Conservation (phyloP, 2,888 invertebrate genomes). For the Doris montereyensis region DNA sequence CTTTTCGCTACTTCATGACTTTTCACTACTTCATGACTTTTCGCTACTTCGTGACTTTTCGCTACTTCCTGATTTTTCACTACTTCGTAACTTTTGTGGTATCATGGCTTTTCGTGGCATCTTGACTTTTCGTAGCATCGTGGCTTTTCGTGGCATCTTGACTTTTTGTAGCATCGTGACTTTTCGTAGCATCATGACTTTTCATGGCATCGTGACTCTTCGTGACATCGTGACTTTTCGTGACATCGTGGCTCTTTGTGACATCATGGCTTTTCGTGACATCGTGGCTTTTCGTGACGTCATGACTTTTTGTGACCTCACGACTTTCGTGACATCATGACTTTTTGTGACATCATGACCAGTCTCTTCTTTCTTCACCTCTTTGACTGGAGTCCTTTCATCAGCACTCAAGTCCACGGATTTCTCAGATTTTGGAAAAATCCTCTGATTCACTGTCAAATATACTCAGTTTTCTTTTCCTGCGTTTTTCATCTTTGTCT, state of each 20-base stretch:
- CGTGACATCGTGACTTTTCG: neutral
- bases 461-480: constrained; percentile 10
- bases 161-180: neutral
- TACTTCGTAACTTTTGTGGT: too few relatives aligned
- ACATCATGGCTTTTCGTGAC: neutral
- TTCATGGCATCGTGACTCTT: neutral
- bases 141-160: neutral
- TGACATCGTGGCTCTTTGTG: neutral
- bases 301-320: neutral
- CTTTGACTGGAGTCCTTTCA: constrained; percentile 1
- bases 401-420: constrained; percentile 1
- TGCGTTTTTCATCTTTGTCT: constrained; percentile 30
- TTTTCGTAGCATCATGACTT: neutral
- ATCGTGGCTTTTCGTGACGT: neutral
- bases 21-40: neutral
- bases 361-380: neutral
- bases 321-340: neutral
- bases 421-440: constrained; percentile 3
- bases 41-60: too few relatives aligned
- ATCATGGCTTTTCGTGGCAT: neutral
- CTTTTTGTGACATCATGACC: neutral
- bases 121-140: neutral
- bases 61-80: neutral
- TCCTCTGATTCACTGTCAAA: constrained; percentile 41
- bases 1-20: neutral